These are phyloP conservation scores for Galagoides demidoff DNA, from an alignment of 2,797 vertebrate genomes.

Conservation along the genomic window DNA sequence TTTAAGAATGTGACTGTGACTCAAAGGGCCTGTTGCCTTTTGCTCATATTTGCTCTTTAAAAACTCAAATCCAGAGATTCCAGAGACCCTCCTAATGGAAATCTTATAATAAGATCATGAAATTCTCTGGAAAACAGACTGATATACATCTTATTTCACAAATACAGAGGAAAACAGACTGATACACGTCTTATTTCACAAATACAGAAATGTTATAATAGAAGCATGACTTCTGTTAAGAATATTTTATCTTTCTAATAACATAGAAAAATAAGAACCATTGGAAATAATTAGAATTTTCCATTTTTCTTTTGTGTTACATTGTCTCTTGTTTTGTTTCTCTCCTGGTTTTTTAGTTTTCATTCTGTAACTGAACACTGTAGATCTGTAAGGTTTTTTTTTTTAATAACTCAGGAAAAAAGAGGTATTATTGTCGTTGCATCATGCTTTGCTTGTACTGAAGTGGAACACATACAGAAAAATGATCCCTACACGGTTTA, in stretches of 20 bases:
- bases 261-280: constrained; percentile 16
- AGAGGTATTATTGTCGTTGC: constrained; percentile 72
- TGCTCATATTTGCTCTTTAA: constrained; percentile 28
- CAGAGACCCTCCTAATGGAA: neutral
- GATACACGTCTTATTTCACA: neutral
- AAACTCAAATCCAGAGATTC: constrained; percentile 32
- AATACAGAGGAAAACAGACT: neutral
- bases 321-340: constrained; percentile 51
- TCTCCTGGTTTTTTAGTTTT: constrained; percentile 61
- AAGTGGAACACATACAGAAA: constrained; percentile 80
- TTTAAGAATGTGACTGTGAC: neutral
- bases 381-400: constrained; percentile 61
- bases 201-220: constrained; percentile 25
- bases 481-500: constrained; percentile 77
- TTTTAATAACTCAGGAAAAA: constrained; percentile 17
- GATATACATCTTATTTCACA: neutral
- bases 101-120: neutral
- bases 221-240: constrained; percentile 14
- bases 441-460: constrained; percentile 82
- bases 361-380: constrained; percentile 65
- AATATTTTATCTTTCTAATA: constrained; percentile 43
- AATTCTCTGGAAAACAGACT: constrained; percentile 46
- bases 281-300: constrained; percentile 55
- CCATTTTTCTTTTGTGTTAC: constrained; percentile 27
- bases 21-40: neutral